Conservation (phyloP, 2,797 vertebrate genomes). For the Manis javanica region DNA sequence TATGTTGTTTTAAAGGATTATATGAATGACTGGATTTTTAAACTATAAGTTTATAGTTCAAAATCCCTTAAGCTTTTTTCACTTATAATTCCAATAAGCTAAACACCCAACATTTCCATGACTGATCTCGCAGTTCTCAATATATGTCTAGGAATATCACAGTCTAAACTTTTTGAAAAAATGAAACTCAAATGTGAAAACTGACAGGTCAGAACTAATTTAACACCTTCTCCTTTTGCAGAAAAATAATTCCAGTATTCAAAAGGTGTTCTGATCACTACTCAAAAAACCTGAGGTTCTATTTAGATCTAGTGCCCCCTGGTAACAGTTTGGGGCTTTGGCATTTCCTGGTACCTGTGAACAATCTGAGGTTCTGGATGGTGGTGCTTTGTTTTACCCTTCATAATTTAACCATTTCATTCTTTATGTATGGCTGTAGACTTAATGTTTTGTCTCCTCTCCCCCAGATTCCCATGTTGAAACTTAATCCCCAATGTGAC, state of each 20-base stretch:
- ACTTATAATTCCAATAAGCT: neutral
- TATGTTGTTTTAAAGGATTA: neutral
- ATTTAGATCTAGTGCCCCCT: neutral
- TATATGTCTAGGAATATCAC: neutral
- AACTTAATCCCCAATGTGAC: neutral
- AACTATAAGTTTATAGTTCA: neutral
- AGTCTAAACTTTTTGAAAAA: neutral
- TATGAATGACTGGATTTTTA: constrained; percentile 31
- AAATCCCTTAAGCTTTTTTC: neutral
- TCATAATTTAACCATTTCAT: neutral
- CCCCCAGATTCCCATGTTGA: neutral
- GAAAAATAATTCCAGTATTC: neutral
- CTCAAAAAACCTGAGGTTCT: neutral
- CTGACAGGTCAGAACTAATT: neutral
- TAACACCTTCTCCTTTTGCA: neutral
- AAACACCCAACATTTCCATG: neutral
- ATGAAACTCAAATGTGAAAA: constrained; percentile 19
- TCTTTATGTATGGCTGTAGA: neutral
- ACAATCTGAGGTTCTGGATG: neutral
- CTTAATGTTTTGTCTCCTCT: too few species aligned
- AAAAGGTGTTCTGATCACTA: neutral
- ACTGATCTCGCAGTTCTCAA: neutral
- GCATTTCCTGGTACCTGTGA: neutral
- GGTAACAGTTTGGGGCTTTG: rapidly evolving
- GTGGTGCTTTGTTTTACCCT: neutral